A percentile compares a stretch with the other conserved stretches of the same genome.
These are phyloP conservation scores for Beris chalybata DNA, from an alignment of 2,888 invertebrate genomes.

Conservation along the genomic window DNA sequence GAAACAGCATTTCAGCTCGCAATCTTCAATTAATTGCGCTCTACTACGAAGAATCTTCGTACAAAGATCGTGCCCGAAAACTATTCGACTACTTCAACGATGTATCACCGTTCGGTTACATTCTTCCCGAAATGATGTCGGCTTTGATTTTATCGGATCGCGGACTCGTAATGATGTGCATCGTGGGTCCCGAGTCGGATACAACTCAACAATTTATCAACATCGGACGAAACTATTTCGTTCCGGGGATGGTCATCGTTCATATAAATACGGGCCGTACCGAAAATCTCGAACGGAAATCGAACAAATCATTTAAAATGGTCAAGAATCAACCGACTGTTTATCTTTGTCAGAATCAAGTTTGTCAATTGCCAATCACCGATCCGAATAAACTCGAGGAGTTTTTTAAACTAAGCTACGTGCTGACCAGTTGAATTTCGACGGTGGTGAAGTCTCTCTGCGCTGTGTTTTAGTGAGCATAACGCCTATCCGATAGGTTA, in stretches of 20 bases:
- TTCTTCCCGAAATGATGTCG: conserved; percentile 55
- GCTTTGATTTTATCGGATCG: conserved; percentile 49
- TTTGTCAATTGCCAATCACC: conserved; percentile 54
- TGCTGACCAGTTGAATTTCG: conserved; percentile 12
- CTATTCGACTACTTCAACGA: conserved; percentile 50
- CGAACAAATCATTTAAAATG: conserved; percentile 54
- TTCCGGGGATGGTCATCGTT: conserved; percentile 54
- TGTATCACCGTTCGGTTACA: conserved; percentile 49
- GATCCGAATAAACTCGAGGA: conserved; percentile 50
- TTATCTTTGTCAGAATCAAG: conserved; percentile 55
- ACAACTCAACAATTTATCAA: conserved; percentile 50
- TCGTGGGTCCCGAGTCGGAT: conserved; percentile 53
- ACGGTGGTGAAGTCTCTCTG: neutral
- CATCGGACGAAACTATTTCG: conserved; percentile 52
- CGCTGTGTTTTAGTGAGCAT: too few relatives aligned
- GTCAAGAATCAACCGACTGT: conserved; percentile 52
- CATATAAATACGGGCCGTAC: conserved; percentile 47
- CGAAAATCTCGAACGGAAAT: conserved; percentile 47
- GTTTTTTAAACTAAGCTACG: conserved; percentile 49
- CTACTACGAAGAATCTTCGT: conserved; percentile 60
- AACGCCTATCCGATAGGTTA: too few relatives aligned
- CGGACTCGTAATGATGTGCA: conserved; percentile 53
- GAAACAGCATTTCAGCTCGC: conserved; percentile 83
- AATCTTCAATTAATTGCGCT: conserved; percentile 77
- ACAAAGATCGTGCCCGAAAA: conserved; percentile 45